phyloP scores from a whole-genome alignment of 2,113 vertebrate genomes.

The Myotis davidii region DNA sequence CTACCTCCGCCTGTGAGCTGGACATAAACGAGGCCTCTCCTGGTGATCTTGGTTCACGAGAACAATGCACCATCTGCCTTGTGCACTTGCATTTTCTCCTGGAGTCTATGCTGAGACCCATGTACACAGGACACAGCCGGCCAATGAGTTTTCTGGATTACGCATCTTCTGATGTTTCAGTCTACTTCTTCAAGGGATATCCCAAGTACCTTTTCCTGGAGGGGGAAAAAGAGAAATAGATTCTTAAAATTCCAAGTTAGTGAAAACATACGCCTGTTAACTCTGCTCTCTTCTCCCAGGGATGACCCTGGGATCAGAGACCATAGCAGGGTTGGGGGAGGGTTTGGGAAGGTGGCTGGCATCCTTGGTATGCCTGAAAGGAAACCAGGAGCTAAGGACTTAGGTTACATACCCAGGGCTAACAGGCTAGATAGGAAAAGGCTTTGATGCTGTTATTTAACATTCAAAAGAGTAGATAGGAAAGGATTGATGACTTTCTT shows the following conservation, averaged over 20 bases:
- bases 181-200: conserved; percentile 81
- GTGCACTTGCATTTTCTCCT: not conserved
- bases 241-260: conserved; percentile 44
- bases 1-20: not conserved
- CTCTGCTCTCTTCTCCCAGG: not conserved
- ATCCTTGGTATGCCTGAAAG: not conserved
- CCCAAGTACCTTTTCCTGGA: conserved; percentile 80
- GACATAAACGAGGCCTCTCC: not conserved
- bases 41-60: not conserved
- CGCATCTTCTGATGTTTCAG: conserved; percentile 51
- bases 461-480: not conserved
- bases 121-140: not conserved
- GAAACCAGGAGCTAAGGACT: not conserved
- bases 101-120: not conserved
- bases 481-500: not conserved
- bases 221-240: conserved; percentile 34
- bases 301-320: not conserved
- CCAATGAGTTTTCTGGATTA: not conserved
- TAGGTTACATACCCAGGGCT: not conserved
- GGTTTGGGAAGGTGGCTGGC: conserved; percentile 27
- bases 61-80: not conserved
- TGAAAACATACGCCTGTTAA: conserved; percentile 54
- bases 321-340: not conserved
- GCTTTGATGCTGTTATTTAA: not conserved
- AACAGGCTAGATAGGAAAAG: not conserved